These are phyloP conservation scores for Biston betularia DNA, from an alignment of 2,888 invertebrate species.

Conservation along the genomic window DNA sequence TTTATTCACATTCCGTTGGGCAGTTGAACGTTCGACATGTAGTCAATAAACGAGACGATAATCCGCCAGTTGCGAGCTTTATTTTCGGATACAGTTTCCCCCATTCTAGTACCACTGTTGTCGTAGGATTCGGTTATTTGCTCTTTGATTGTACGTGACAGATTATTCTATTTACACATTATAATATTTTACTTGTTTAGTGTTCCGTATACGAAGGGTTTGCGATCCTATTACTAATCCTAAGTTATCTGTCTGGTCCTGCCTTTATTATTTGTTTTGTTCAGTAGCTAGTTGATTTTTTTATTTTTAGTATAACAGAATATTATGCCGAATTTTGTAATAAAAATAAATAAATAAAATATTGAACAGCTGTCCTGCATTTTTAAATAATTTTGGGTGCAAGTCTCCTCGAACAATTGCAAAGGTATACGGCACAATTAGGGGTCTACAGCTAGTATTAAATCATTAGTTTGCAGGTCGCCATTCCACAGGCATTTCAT, in stretches of 20 bases:
- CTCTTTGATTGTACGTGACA: not conserved
- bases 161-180: no score
- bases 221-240: no score
- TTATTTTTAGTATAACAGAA: no score
- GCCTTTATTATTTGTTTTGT: no score
- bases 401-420: no score
- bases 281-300: no score
- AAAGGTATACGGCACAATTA: not conserved
- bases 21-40: not conserved
- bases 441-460: not conserved
- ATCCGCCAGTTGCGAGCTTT: conserved; percentile 8
- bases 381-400: no score
- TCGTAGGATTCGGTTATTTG: not conserved
- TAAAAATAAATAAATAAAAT: no score
- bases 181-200: not conserved
- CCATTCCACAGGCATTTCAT: conserved; percentile 20
- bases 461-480: conserved; percentile 7
- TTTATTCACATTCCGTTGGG: conserved; percentile 8
- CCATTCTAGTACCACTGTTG: conserved; percentile 2
- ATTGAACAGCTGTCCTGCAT: no score
- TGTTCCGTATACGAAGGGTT: not conserved
- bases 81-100: conserved; percentile 14
- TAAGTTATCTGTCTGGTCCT: no score
- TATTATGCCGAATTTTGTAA: no score
- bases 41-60: conserved; percentile 13